phyloP scores from a whole-genome alignment of 2,113 vertebrate genomes.

The Charadrius vociferus region DNA sequence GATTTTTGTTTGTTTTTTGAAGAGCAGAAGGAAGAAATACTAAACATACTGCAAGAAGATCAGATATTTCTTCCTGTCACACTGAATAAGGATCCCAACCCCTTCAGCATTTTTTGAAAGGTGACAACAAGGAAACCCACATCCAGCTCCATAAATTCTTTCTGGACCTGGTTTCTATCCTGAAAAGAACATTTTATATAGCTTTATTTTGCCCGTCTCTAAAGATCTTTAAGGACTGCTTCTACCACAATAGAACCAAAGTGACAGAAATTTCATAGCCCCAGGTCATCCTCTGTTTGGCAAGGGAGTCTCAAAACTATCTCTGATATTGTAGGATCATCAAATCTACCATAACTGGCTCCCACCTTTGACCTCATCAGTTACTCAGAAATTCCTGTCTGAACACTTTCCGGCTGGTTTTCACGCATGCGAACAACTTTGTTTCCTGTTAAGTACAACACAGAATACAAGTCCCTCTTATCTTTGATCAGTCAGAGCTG shows the following conservation, averaged over 20 bases:
- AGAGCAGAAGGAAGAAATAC: background rate
- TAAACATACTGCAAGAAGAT: background rate
- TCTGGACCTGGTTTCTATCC: background rate
- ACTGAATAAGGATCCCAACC: background rate
- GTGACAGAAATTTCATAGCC: background rate
- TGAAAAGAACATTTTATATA: background rate
- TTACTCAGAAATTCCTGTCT: background rate
- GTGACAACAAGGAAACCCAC: background rate
- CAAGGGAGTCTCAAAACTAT: background rate
- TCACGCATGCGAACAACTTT: background rate
- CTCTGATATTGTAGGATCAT: background rate
- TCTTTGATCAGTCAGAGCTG: background rate
- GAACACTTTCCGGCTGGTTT: background rate
- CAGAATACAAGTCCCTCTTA: background rate
- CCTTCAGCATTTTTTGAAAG: background rate
- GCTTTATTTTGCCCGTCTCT: background rate
- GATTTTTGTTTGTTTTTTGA: background rate
- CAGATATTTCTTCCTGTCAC: background rate
- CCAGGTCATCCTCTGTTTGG: background rate
- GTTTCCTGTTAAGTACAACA: background rate
- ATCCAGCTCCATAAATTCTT: background rate
- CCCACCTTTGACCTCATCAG: background rate
- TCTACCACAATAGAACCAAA: background rate
- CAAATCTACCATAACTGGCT: background rate
- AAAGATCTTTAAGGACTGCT: background rate